Evolutionary conservation across 2,113 vertebrate species (phyloP).

Genomic region (Ameiurus melas): DNA sequence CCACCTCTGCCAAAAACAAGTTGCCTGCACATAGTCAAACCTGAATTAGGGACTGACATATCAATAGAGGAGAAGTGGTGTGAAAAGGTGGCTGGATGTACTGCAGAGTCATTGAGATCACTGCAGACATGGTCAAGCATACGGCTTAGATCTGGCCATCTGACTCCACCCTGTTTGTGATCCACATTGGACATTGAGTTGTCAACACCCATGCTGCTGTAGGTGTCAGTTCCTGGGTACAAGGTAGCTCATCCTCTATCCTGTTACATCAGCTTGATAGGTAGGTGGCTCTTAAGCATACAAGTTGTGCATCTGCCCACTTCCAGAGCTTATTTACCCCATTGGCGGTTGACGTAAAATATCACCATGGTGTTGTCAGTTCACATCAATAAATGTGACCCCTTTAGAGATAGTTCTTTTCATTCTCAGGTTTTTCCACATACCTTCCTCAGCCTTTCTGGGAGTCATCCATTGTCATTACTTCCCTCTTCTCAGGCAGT

Average conservation of each 20-base stretch:
- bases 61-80: not conserved
- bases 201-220: not conserved
- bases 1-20: constrained; percentile 63
- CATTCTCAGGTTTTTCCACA: not conserved
- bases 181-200: not conserved
- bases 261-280: too few species aligned
- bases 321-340: not conserved
- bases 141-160: too few species aligned
- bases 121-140: not conserved
- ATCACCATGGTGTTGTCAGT: not conserved
- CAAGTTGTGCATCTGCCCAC: not conserved
- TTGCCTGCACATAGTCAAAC: constrained; percentile 17
- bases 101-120: not conserved
- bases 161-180: not conserved
- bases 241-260: not conserved
- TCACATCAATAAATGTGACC: not conserved
- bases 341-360: not conserved
- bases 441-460: not conserved
- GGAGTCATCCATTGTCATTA: not conserved
- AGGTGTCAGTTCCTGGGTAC: not conserved
- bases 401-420: not conserved
- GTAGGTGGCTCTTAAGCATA: not conserved
- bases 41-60: constrained; percentile 4
- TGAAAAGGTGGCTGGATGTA: constrained; percentile 1
- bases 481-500: not conserved